Percentiles rank a stretch among this genome's conserved stretches.
Conservation (phyloP, 1,140 invertebrate genomes). For the Micrasema minimum region DNA sequence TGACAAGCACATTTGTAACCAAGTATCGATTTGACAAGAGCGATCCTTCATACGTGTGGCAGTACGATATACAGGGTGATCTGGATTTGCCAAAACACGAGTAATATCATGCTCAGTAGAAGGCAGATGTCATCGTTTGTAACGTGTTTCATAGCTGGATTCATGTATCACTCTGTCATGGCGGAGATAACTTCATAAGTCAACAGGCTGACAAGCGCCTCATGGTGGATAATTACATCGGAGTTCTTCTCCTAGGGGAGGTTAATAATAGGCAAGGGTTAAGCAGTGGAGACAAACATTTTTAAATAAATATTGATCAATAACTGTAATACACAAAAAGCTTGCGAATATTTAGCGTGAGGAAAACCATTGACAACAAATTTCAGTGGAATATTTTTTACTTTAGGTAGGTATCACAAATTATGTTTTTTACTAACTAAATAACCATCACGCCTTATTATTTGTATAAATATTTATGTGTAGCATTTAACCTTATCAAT, state of each 20-base stretch:
- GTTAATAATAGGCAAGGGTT: constrained; percentile 46
- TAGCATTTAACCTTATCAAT: too few species aligned
- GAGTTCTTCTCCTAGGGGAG: constrained; percentile 15
- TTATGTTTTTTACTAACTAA: too few species aligned
- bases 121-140: constrained; percentile 34
- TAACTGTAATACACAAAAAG: too few species aligned
- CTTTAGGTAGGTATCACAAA: too few species aligned
- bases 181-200: constrained; percentile 44
- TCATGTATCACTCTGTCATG: constrained; percentile 42
- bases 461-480: too few species aligned
- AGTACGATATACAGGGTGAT: constrained; percentile 3
- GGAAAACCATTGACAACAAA: too few species aligned
- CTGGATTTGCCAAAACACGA: constrained; percentile 36
- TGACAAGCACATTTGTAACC: constrained; percentile 20
- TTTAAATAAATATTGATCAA: too few species aligned
- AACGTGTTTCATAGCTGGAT: constrained; percentile 36
- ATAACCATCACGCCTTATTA: too few species aligned
- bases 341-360: too few species aligned
- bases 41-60: constrained; percentile 9
- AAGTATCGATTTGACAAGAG: constrained; percentile 21
- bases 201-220: constrained; percentile 20
- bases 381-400: too few species aligned
- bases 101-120: constrained; percentile 31
- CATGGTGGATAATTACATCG: constrained; percentile 38
- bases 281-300: too few species aligned